Evolutionary conservation across 92 coral and sea anemone species (phyloP), one percentile per base, ranked within the genome.

Genomic region (Porites rus): DNA sequence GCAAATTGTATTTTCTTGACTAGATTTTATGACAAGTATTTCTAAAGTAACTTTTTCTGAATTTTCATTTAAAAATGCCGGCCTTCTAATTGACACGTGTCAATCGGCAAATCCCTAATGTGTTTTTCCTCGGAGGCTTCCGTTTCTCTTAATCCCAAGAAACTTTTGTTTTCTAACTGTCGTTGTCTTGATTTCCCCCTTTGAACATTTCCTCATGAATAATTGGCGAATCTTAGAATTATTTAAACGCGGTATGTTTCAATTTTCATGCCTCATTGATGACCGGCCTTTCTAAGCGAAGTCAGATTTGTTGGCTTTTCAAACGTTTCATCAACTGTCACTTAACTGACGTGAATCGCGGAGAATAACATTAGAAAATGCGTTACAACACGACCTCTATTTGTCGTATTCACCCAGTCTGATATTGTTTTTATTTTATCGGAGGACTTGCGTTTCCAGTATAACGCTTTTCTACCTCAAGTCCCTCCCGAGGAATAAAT

Each of bases 401-500:
- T 78, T 78, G 18, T 6, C 59, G 83, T 24, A 12, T 46, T 78
- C 54, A 10, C 24, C 51, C 10, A 80, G 65, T 52, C 64, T 53
- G 6, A 10, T 59, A 17, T 60, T 81, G 22, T 69, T 59, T 51
- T 59, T 28, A 28, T 70, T 81, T 69, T 28, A 58, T 19, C 13
- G 18, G 20, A 69, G 67, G 75, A 19, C 68, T 24, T 18, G 86
- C 46, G 46, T 38, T 38, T 38, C 46, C 46, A n/a, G 59, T 81
- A 81, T 18, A 52, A 19, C 63, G 13, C 58, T 10, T 14, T 25
- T 4, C 11, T 43, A 25, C 76, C 77, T 10, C 76, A 69, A 43
- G 67, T 61, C 85, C 63, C 76, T 52, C 76, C 76, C 65, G 46
- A 52, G 52, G 75, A 80, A 80, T 80, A 8, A 28, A 80, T 58